These are phyloP conservation scores for Cnemophilus loriae DNA, from an alignment of 2,113 vertebrate genomes.

Conservation along the genomic window DNA sequence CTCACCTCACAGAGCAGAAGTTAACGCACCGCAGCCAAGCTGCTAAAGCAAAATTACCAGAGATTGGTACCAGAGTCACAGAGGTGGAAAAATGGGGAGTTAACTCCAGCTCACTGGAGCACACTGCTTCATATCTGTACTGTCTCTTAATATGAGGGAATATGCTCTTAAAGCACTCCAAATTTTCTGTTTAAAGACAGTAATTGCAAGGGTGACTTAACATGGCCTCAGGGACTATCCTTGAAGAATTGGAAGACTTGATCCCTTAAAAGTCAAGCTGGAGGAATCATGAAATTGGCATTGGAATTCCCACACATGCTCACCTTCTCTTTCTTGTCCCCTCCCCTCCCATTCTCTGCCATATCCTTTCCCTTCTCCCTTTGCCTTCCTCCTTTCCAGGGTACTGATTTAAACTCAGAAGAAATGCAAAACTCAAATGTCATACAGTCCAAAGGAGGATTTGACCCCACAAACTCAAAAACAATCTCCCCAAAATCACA, in stretches of 20 bases:
- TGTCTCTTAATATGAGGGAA: conserved; percentile 35
- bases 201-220: conserved; percentile 61
- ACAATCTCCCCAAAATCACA: background rate
- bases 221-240: conserved; percentile 14
- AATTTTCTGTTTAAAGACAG: conserved; percentile 53
- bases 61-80: conserved; percentile 29
- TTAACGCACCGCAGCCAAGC: conserved; percentile 10
- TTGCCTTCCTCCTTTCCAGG: background rate
- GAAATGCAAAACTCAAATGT: background rate
- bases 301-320: background rate
- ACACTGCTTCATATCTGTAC: conserved; percentile 14
- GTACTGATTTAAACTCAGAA: background rate
- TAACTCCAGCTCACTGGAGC: conserved; percentile 62
- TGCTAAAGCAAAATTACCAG: conserved; percentile 42
- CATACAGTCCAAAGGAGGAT: background rate
- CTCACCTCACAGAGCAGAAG: conserved; percentile 27
- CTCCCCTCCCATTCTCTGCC: too few species aligned
- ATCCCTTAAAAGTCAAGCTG: conserved; percentile 29
- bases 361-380: background rate
- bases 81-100: conserved; percentile 53
- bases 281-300: background rate
- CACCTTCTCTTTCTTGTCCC: background rate
- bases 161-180: conserved; percentile 44
- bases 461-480: background rate
- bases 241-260: background rate